Conservation (phyloP, 1,140 invertebrate genomes). For the Mactra quadrangularis region DNA sequence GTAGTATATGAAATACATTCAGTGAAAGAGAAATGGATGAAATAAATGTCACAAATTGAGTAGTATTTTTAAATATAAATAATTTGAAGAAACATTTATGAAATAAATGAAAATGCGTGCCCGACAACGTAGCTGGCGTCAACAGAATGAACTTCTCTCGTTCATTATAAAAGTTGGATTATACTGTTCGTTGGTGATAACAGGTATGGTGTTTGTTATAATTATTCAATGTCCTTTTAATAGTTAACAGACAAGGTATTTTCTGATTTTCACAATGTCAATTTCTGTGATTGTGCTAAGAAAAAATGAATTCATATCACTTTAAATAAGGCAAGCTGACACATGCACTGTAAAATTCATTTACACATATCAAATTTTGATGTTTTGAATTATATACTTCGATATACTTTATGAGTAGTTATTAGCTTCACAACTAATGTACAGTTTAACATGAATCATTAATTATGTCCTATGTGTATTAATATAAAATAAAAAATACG, state of each 20-base stretch:
- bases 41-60: too few species aligned
- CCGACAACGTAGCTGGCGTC: too few species aligned
- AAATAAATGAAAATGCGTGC: too few species aligned
- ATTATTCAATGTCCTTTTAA: neutral
- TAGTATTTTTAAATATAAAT: too few species aligned
- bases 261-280: neutral
- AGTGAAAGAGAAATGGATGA: too few species aligned
- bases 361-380: neutral
- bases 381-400: too few species aligned
- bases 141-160: neutral
- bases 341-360: neutral
- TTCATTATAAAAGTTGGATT: constrained; percentile 13
- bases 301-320: neutral
- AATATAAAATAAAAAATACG: too few species aligned
- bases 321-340: neutral
- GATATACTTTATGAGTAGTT: too few species aligned
- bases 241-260: neutral
- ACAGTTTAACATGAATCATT: too few species aligned
- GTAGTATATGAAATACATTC: too few species aligned
- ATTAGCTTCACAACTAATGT: too few species aligned
- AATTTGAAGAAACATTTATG: too few species aligned
- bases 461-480: neutral
- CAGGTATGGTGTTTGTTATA: neutral
- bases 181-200: neutral
- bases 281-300: neutral